Evolutionary conservation across 2,888 invertebrate genomes (phyloP).

Genomic region (Leptopilina drosophilae): DNA sequence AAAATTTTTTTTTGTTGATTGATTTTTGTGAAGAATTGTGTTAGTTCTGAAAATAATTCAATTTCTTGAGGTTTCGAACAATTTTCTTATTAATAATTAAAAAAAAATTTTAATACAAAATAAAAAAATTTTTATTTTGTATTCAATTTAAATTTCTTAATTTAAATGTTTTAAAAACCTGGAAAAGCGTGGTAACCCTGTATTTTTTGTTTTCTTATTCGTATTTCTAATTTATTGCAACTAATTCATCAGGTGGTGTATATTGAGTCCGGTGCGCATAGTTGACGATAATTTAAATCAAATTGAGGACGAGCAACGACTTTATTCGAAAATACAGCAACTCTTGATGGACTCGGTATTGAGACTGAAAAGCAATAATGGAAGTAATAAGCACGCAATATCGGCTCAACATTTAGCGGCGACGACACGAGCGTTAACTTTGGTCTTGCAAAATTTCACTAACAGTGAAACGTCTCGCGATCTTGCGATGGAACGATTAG

Average conservation of each 20-base stretch:
- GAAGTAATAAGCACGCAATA: slow-evolving; percentile 73
- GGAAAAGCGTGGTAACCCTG: too few species aligned
- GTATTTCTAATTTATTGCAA: slow-evolving; percentile 17
- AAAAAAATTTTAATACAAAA: too few species aligned
- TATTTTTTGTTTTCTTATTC: neutral
- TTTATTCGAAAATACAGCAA: slow-evolving; percentile 73
- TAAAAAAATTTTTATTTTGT: too few species aligned
- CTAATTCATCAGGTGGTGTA: slow-evolving; percentile 68
- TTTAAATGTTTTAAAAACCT: too few species aligned
- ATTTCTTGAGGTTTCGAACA: too few species aligned
- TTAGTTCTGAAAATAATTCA: too few species aligned
- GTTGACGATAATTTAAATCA: slow-evolving; percentile 52
- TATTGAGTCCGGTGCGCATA: slow-evolving; percentile 69
- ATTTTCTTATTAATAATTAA: too few species aligned
- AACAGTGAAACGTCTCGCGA: slow-evolving; percentile 62
- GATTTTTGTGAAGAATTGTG: too few species aligned
- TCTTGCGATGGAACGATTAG: slow-evolving; percentile 84
- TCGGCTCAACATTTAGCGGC: slow-evolving; percentile 75
- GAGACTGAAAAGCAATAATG: slow-evolving; percentile 66
- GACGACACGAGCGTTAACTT: slow-evolving; percentile 66
- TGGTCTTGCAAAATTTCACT: slow-evolving; percentile 61
- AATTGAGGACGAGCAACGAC: slow-evolving; percentile 62
- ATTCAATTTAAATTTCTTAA: too few species aligned
- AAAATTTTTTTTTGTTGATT: too few species aligned
- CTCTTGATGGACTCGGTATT: slow-evolving; percentile 74